phyloP scores from a whole-genome alignment of 2,888 invertebrate genomes.

The Eudasyphora cyanicolor region DNA sequence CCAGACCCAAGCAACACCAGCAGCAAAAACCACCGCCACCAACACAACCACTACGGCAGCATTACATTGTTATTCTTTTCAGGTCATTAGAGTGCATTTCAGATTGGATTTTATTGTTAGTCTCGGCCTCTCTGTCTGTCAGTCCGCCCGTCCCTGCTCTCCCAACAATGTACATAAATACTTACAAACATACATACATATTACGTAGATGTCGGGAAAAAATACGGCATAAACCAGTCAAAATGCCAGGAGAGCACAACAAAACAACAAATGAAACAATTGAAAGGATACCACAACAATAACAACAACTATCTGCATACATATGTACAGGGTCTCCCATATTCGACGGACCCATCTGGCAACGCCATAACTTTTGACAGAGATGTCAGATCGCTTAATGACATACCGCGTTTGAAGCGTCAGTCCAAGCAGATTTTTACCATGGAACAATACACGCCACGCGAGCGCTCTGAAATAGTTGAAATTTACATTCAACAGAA shows the following conservation, averaged over 20 bases:
- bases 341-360: neutral
- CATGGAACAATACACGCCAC: too few species aligned
- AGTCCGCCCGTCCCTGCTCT: neutral
- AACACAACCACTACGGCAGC: neutral
- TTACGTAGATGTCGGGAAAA: neutral
- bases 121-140: neutral
- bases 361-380: too few species aligned
- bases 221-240: neutral
- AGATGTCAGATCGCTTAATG: too few species aligned
- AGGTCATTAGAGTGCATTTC: slow-evolving; percentile 55
- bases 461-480: too few species aligned
- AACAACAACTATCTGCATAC: neutral
- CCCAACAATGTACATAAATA: neutral
- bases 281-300: neutral
- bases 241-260: neutral
- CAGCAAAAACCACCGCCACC: neutral
- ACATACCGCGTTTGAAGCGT: too few species aligned
- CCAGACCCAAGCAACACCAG: neutral
- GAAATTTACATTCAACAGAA: too few species aligned
- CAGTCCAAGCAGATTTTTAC: too few species aligned
- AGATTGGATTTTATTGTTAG: slow-evolving; percentile 32
- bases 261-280: neutral
- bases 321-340: neutral
- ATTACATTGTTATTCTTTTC: slow-evolving; percentile 30
- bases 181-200: too few species aligned